Conservation (phyloP, 35 echinoderm and acorn worm species). For the Hemicentrotus pulcherrimus region DNA sequence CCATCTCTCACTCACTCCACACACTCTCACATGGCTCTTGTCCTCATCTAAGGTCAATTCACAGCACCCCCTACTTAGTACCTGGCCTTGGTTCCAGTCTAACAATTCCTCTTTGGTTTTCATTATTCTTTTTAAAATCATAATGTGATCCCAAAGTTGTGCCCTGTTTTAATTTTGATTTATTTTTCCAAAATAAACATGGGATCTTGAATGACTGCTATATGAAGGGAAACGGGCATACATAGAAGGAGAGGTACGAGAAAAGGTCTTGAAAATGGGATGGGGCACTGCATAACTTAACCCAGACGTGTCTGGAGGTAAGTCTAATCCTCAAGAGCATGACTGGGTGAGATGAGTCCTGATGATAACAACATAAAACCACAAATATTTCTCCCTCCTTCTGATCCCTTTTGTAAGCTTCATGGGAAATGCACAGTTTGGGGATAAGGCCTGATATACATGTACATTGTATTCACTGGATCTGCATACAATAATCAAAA, state of each 20-base stretch:
- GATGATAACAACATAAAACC: not conserved
- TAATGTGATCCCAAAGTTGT: too few relatives aligned
- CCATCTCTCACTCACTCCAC: not conserved
- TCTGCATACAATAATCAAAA: too few relatives aligned
- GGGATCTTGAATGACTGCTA: not conserved
- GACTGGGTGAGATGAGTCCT: not conserved
- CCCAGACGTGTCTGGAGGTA: not conserved
- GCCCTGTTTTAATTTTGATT: too few relatives aligned
- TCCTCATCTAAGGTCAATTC: not conserved
- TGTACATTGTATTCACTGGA: too few relatives aligned
- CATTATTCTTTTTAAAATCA: not conserved
- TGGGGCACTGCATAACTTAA: not conserved
- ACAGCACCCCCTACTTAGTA: not conserved
- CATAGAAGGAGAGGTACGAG: too few relatives aligned
- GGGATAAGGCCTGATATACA: not conserved
- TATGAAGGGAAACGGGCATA: not conserved
- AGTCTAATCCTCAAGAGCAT: not conserved
- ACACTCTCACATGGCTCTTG: not conserved
- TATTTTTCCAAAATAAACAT: not conserved
- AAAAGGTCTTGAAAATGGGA: not conserved
- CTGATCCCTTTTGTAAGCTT: conserved; percentile 3
- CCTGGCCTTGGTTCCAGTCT: not conserved
- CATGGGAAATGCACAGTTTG: not conserved
- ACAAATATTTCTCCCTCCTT: not conserved
- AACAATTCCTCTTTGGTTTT: not conserved